phyloP scores from a whole-genome alignment of 2,113 vertebrate genomes.

The Cricetomys ansorgei region DNA sequence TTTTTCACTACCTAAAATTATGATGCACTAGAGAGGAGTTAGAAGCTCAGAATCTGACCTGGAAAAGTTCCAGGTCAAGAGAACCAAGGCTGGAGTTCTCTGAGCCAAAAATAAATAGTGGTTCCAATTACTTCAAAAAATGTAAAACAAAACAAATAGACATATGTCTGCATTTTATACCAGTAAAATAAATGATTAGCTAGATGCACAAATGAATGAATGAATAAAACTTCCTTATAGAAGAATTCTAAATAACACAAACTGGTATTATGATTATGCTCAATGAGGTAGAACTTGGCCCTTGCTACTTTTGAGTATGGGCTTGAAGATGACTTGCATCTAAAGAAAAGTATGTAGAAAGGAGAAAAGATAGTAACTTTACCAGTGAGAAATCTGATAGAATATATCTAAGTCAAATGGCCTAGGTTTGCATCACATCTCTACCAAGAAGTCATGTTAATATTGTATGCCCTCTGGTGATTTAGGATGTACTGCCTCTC shows the following conservation, averaged over 20 bases:
- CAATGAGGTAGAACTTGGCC: neutral
- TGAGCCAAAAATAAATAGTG: neutral
- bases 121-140: neutral
- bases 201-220: neutral
- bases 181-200: neutral
- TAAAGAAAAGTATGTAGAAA: neutral
- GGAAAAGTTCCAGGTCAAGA: neutral
- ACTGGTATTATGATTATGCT: neutral
- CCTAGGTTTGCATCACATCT: neutral
- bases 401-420: neutral
- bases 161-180: neutral
- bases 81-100: neutral
- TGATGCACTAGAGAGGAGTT: neutral
- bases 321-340: neutral
- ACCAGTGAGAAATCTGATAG: neutral
- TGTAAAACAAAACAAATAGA: neutral
- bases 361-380: neutral
- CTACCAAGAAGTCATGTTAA: neutral
- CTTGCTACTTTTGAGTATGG: neutral
- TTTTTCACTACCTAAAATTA: neutral
- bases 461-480: neutral
- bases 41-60: neutral
- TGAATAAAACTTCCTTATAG: neutral
- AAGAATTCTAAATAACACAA: neutral
- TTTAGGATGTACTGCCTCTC: neutral